Evolutionary conservation across 2,888 invertebrate species (phyloP).

Genomic region (Acleris sparsana): DNA sequence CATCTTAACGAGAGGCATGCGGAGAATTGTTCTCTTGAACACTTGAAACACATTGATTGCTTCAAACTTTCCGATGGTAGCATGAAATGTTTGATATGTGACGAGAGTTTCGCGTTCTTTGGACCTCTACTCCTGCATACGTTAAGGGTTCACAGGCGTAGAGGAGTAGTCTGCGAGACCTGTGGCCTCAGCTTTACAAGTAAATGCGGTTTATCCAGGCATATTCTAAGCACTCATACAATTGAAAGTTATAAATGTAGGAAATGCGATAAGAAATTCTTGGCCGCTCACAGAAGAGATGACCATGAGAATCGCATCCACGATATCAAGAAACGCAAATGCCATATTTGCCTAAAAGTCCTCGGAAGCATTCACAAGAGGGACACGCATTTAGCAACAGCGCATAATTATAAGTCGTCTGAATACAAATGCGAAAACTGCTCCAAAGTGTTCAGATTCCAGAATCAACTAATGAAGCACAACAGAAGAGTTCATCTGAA

Average conservation of each 20-base stretch:
- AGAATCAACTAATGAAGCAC: constrained; percentile 39
- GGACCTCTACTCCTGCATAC: constrained; percentile 30
- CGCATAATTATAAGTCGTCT: constrained; percentile 16
- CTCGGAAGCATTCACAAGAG: constrained; percentile 26
- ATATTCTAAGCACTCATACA: constrained; percentile 22
- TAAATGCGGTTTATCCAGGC: constrained; percentile 3
- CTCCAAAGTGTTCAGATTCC: constrained; percentile 39
- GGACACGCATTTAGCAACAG: constrained; percentile 24
- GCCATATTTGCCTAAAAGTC: constrained; percentile 31
- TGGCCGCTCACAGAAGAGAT: constrained; percentile 17
- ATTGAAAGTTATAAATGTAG: constrained; percentile 20
- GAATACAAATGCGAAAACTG: constrained; percentile 40
- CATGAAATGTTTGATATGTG: constrained; percentile 31
- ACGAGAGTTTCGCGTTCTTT: constrained; percentile 27
- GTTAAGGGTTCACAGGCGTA: constrained; percentile 32
- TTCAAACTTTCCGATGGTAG: constrained; percentile 30
- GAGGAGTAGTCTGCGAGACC: constrained; percentile 16
- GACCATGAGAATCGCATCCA: constrained; percentile 32
- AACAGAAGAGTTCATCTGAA: constrained; percentile 36
- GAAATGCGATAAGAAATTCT: constrained; percentile 20
- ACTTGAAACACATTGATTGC: constrained; percentile 19
- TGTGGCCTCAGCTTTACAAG: constrained; percentile 20
- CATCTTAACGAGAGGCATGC: constrained; percentile 18
- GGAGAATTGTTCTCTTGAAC: background rate
- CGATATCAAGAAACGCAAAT: constrained; percentile 20